Evolutionary conservation across 2,113 vertebrate species (phyloP).

Genomic region (Brevimyrus niger): DNA sequence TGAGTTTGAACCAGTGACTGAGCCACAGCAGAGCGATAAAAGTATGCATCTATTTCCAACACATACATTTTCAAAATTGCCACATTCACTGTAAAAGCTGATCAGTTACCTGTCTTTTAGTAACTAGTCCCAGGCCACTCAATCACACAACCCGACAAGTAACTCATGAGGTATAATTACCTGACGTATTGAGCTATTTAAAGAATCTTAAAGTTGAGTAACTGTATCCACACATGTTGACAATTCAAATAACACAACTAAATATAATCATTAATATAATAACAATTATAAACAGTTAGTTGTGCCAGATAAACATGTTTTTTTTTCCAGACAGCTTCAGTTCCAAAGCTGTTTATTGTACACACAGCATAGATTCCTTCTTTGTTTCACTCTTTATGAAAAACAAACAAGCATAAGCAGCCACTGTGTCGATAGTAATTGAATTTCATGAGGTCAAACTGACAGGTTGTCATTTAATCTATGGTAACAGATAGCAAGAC

Average conservation of each 20-base stretch:
- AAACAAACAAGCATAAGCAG: constrained; percentile 2
- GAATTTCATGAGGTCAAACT: constrained; percentile 8
- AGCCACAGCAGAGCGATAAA: not conserved
- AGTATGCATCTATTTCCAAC: not conserved
- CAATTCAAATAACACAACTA: not conserved
- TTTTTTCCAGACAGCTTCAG: not conserved
- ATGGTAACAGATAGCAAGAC: not conserved
- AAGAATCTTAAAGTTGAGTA: not conserved
- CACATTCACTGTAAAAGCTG: not conserved
- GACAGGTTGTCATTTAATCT: not conserved
- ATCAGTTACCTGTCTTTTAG: not conserved
- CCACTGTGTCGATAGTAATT: not conserved
- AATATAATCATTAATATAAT: not conserved
- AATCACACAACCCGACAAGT: not conserved
- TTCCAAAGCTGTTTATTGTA: not conserved
- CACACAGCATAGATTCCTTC: not conserved
- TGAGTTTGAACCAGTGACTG: no score
- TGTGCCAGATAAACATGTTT: not conserved
- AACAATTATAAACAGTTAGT: not conserved
- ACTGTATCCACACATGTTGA: not conserved
- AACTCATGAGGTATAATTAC: not conserved
- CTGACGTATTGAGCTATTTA: not conserved
- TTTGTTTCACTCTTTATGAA: not conserved
- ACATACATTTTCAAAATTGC: not conserved
- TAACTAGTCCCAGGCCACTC: not conserved